These are phyloP conservation scores for Epirrita christyi DNA, from an alignment of 2,888 invertebrate genomes.

Conservation along the genomic window DNA sequence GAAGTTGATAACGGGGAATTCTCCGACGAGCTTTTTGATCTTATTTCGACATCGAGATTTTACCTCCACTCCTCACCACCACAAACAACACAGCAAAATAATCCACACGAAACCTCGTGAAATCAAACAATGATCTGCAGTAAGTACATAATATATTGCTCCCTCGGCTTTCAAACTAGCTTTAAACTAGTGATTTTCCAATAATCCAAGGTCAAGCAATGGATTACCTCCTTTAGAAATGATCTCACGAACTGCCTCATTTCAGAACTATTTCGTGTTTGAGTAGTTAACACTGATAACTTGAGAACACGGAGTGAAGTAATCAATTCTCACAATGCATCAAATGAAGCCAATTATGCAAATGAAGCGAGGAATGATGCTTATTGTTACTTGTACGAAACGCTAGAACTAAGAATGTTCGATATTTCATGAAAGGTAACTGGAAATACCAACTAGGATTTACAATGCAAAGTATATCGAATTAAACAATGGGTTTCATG, in stretches of 20 bases:
- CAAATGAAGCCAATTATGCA: slow-evolving; percentile 61
- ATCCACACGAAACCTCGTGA: no score
- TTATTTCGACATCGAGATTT: no score
- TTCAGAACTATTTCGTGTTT: slow-evolving; percentile 14
- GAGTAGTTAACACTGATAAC: slow-evolving; percentile 8
- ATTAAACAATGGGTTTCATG: no score
- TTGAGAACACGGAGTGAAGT: slow-evolving; percentile 25
- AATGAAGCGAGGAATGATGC: slow-evolving; percentile 37
- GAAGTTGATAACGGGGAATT: no score
- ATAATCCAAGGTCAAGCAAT: background rate
- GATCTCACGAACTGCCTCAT: slow-evolving; percentile 17
- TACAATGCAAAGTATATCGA: no score
- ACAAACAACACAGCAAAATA: no score
- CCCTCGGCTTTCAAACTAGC: background rate
- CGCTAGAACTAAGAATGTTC: no score
- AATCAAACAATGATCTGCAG: background rate
- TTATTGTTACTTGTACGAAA: slow-evolving; percentile 16
- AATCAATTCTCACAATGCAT: slow-evolving; percentile 47
- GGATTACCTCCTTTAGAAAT: slow-evolving; percentile 5
- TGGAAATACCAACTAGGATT: no score
- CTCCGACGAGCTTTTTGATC: no score
- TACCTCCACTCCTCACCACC: no score
- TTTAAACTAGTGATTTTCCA: background rate
- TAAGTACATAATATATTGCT: background rate
- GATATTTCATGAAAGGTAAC: no score